phyloP scores from a whole-genome alignment of 1,140 invertebrate species.

The Drosophila subpulchrella region DNA sequence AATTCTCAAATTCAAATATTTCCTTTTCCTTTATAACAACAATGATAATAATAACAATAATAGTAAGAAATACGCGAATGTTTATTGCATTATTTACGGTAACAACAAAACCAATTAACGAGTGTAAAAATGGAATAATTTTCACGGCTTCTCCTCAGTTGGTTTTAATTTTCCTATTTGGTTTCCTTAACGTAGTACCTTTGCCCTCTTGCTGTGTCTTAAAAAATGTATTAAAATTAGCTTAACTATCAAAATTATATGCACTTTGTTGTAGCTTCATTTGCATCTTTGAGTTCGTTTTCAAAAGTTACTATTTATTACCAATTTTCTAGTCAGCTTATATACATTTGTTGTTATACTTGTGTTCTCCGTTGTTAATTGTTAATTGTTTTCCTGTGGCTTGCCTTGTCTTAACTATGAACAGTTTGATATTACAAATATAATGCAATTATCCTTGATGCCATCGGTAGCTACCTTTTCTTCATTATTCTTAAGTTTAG shows the following conservation, averaged over 20 bases:
- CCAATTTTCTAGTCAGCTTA: slow-evolving; percentile 54
- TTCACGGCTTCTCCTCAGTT: slow-evolving; percentile 45
- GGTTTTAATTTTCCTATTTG: slow-evolving; percentile 38
- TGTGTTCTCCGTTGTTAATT: not conserved
- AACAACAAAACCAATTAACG: slow-evolving; percentile 73
- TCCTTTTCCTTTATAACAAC: slow-evolving; percentile 37
- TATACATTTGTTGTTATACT: slow-evolving; percentile 56
- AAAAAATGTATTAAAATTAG: slow-evolving; percentile 71
- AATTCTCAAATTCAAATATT: slow-evolving; percentile 49
- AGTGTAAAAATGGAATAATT: slow-evolving; percentile 75
- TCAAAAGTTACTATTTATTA: slow-evolving; percentile 18
- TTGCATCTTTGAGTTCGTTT: slow-evolving; percentile 29
- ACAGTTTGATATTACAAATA: slow-evolving; percentile 76
- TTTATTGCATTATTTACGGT: slow-evolving; percentile 60
- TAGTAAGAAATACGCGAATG: slow-evolving; percentile 63
- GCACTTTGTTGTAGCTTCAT: slow-evolving; percentile 52
- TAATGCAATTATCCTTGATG: slow-evolving; percentile 55
- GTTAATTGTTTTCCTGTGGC: slow-evolving; percentile 18
- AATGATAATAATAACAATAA: slow-evolving; percentile 71
- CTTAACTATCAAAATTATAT: slow-evolving; percentile 80
- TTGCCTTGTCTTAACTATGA: slow-evolving; percentile 73
- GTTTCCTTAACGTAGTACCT: slow-evolving; percentile 41
- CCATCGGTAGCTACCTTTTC: slow-evolving; percentile 34
- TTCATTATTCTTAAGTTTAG: slow-evolving; percentile 33
- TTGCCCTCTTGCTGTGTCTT: slow-evolving; percentile 46